Evolutionary conservation across 2,888 invertebrate genomes (phyloP).

Genomic region (Aspidiotus rigidus): DNA sequence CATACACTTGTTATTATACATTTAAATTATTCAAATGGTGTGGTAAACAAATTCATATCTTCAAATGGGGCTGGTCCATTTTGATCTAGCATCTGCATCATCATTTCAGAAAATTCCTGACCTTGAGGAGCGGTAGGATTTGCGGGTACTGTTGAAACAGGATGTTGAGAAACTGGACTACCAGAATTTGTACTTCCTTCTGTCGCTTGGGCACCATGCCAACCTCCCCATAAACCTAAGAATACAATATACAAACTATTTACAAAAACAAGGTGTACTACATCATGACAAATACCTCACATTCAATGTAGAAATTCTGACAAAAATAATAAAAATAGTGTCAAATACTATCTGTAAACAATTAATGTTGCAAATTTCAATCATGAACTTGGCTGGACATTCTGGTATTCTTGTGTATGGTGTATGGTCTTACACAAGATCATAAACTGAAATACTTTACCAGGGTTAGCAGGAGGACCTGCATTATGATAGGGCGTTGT

Average conservation of each 20-base stretch:
- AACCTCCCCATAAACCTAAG: constrained; percentile 64
- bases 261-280: too few relatives aligned
- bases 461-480: constrained; percentile 38
- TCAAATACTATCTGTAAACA: too few relatives aligned
- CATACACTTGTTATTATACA: too few relatives aligned
- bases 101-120: constrained; percentile 74
- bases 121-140: constrained; percentile 42
- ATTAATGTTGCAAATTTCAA: too few relatives aligned
- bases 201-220: constrained; percentile 50
- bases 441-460: constrained; percentile 31
- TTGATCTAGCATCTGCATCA: constrained; percentile 87
- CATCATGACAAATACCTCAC: too few relatives aligned
- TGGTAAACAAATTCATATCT: constrained; percentile 85
- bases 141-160: constrained; percentile 50
- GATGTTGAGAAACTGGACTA: constrained; percentile 43
- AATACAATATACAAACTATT: constrained; percentile 9
- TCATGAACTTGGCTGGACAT: too few relatives aligned
- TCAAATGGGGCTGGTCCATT: constrained; percentile 70
- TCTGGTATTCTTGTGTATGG: too few relatives aligned
- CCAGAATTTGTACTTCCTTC: constrained; percentile 42
- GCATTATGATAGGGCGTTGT: constrained; percentile 40
- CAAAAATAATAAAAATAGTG: too few relatives aligned
- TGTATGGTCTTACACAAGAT: too few relatives aligned
- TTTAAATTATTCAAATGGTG: constrained; percentile 57
- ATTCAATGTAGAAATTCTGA: too few relatives aligned